These are phyloP conservation scores for Mimumesa dahlbomi DNA, from an alignment of 2,888 invertebrate genomes.

Conservation along the genomic window DNA sequence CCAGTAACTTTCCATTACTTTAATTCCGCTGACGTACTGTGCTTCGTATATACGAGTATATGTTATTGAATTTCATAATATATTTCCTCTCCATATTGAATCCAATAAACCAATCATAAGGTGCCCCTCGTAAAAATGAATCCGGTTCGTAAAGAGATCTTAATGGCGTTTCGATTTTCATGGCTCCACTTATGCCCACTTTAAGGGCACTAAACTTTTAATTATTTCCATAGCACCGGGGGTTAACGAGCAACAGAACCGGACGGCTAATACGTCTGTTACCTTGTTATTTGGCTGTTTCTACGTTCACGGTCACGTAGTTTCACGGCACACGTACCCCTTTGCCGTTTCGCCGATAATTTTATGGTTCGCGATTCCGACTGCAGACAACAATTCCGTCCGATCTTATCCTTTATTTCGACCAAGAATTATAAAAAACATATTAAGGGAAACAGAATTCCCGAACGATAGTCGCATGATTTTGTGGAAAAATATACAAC, in stretches of 20 bases:
- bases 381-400: conserved; percentile 56
- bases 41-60: too few species aligned
- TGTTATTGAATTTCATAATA: too few species aligned
- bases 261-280: conserved; percentile 12
- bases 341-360: conserved; percentile 48
- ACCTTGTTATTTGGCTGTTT: conserved; percentile 41
- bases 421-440: too few species aligned
- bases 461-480: too few species aligned
- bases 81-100: too few species aligned
- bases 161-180: too few species aligned
- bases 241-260: conserved; percentile 41
- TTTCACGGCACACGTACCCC: conserved; percentile 28
- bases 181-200: background rate
- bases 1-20: too few species aligned
- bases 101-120: too few species aligned
- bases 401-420: too few species aligned
- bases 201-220: conserved; percentile 31
- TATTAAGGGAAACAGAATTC: too few species aligned
- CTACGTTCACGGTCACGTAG: conserved; percentile 52
- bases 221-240: conserved; percentile 30
- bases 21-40: too few species aligned
- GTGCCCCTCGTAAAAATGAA: background rate
- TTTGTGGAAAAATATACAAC: too few species aligned
- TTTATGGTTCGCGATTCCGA: conserved; percentile 53
- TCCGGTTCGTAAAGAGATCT: background rate